Conservation (phyloP, 1,140 invertebrate genomes). For the Drosophila nikananu region DNA sequence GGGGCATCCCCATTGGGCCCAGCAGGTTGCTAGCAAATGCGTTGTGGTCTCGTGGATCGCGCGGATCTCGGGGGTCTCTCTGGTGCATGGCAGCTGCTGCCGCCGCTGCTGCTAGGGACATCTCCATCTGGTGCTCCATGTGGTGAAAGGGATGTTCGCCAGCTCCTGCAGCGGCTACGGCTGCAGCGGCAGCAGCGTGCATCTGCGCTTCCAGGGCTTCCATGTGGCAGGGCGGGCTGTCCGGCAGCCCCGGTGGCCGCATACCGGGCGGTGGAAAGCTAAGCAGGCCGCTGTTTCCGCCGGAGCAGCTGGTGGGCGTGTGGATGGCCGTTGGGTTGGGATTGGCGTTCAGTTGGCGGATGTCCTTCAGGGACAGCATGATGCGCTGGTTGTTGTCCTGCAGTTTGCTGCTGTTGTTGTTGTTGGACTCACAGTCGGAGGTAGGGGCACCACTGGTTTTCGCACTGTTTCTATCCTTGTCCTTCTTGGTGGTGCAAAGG, state of each 20-base stretch:
- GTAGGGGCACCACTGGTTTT: conserved; percentile 24
- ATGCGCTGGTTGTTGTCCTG: conserved; percentile 85
- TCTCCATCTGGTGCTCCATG: conserved; percentile 85
- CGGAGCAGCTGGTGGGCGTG: conserved; percentile 58
- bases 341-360: conserved; percentile 81
- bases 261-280: conserved; percentile 67
- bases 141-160: conserved; percentile 82
- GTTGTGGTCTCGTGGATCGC: conserved; percentile 72
- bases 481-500: conserved; percentile 86
- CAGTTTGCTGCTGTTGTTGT: conserved; percentile 79
- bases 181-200: conserved; percentile 79
- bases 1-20: conserved; percentile 86
- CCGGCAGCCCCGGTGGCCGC: conserved; percentile 61
- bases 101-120: conserved; percentile 80
- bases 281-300: conserved; percentile 54
- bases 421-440: conserved; percentile 63
- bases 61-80: conserved; percentile 53
- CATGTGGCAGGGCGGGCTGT: conserved; percentile 78
- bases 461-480: conserved; percentile 46
- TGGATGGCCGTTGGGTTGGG: conserved; percentile 68
- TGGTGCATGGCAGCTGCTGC: conserved; percentile 77
- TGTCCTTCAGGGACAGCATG: conserved; percentile 82
- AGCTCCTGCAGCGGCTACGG: conserved; percentile 64
- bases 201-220: conserved; percentile 80
- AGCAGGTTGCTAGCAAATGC: conserved; percentile 85